Evolutionary conservation across 2,888 invertebrate species (phyloP).

Genomic region (Drosophila ezoana): DNA sequence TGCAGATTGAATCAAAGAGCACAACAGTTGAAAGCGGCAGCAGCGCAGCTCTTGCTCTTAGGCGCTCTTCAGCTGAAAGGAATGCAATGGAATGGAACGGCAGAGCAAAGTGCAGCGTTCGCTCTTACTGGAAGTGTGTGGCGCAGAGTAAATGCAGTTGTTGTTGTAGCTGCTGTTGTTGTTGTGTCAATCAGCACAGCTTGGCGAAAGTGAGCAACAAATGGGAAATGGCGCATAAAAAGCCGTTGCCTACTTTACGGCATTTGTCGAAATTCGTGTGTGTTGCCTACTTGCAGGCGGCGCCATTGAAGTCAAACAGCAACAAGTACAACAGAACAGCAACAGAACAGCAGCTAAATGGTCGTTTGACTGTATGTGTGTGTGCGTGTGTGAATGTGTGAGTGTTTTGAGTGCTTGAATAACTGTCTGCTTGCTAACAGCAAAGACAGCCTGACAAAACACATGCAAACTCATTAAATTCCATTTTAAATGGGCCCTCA

Average conservation of each 20-base stretch:
- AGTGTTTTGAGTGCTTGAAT: constrained; percentile 23
- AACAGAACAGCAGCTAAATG: constrained; percentile 36
- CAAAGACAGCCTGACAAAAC: constrained; percentile 26
- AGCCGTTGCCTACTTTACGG: constrained; percentile 31
- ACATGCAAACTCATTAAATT: constrained; percentile 41
- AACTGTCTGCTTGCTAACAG: constrained; percentile 14
- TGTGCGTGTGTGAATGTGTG: constrained; percentile 10
- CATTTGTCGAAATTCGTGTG: constrained; percentile 30
- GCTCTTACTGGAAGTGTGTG: constrained; percentile 67
- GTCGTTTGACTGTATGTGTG: not conserved
- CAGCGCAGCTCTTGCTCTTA: constrained; percentile 1
- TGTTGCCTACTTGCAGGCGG: constrained; percentile 37
- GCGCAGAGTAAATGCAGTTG: constrained; percentile 38
- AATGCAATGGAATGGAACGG: constrained; percentile 28
- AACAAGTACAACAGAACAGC: constrained; percentile 37
- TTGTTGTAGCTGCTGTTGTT: not conserved
- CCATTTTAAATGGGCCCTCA: constrained; percentile 23
- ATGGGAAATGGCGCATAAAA: constrained; percentile 25
- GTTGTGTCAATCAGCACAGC: constrained; percentile 18
- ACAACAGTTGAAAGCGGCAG: constrained; percentile 8
- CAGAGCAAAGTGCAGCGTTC: constrained; percentile 14
- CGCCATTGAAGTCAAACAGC: constrained; percentile 39
- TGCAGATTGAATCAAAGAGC: constrained; percentile 24
- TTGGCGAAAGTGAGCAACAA: constrained; percentile 36
- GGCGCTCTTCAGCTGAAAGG: not conserved